Conservation (phyloP, 2,888 invertebrate species). For the Priocnemis perturbator region DNA sequence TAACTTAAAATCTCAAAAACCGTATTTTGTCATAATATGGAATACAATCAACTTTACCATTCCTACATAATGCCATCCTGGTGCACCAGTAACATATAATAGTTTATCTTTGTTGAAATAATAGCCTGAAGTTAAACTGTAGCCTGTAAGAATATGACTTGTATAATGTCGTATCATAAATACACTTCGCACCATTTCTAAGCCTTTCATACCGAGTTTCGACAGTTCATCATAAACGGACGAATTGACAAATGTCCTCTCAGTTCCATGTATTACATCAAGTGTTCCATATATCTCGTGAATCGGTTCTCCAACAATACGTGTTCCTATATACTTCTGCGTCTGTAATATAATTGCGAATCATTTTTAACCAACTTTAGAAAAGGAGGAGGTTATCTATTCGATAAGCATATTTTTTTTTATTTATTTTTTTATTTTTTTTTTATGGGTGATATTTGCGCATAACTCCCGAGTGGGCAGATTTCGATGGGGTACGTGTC, state of each 20-base stretch:
- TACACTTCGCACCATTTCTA: neutral
- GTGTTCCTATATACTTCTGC: conserved; percentile 6
- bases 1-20: neutral
- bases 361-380: neutral
- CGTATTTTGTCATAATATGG: neutral
- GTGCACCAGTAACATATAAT: conserved; percentile 59
- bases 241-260: conserved; percentile 19
- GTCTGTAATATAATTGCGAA: conserved; percentile 6
- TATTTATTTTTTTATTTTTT: no score
- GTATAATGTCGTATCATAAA: neutral
- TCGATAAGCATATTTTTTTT: no score
- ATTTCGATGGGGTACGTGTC: no score
- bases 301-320: conserved; percentile 55
- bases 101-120: conserved; percentile 54
- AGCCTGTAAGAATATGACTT: conserved; percentile 50
- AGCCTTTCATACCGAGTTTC: conserved; percentile 48
- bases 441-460: no score
- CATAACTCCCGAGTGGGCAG: no score
- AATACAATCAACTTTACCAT: conserved; percentile 41
- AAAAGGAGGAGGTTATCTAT: no score
- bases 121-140: conserved; percentile 60
- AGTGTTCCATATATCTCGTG: conserved; percentile 50
- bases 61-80: conserved; percentile 58
- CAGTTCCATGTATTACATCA: conserved; percentile 28
- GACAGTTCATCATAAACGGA: conserved; percentile 43